phyloP scores from a whole-genome alignment of 2,888 invertebrate genomes.

The Trichopria drosophilae region DNA sequence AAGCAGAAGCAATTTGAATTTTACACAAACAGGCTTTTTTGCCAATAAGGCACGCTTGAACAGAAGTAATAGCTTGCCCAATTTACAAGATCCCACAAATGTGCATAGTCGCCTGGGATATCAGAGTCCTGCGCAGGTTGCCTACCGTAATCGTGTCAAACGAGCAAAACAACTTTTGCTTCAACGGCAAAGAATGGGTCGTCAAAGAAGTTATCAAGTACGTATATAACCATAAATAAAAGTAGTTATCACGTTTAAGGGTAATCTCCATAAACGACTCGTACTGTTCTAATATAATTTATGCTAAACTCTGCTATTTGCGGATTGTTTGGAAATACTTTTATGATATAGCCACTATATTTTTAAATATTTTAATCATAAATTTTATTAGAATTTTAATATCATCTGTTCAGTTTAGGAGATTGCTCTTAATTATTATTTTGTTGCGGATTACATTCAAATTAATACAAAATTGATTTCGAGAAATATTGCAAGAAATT shows the following conservation, averaged over 20 bases:
- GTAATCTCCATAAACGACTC: not conserved
- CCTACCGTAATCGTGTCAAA: constrained; percentile 55
- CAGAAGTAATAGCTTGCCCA: constrained; percentile 51
- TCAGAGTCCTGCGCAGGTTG: constrained; percentile 54
- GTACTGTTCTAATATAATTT: too few relatives aligned
- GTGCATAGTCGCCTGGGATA: constrained; percentile 55
- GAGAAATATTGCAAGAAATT: too few relatives aligned
- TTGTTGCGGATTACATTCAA: too few relatives aligned
- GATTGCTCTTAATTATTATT: too few relatives aligned
- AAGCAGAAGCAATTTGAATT: constrained; percentile 48
- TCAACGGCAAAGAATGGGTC: constrained; percentile 45
- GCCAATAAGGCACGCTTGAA: constrained; percentile 44
- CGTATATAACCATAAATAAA: not conserved
- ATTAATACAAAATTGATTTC: too few relatives aligned
- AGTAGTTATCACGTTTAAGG: not conserved
- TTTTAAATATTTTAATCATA: too few relatives aligned
- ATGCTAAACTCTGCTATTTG: too few relatives aligned
- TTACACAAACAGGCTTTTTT: constrained; percentile 25
- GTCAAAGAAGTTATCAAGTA: not conserved
- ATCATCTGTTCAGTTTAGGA: too few relatives aligned
- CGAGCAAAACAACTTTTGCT: constrained; percentile 51
- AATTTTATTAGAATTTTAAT: too few relatives aligned
- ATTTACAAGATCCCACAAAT: constrained; percentile 52
- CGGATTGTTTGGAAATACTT: too few relatives aligned
- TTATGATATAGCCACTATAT: too few relatives aligned